Evolutionary conservation across 2,888 invertebrate genomes (phyloP), one percentile per base, ranked within the genome.

Genomic region (Cephus spinipes): DNA sequence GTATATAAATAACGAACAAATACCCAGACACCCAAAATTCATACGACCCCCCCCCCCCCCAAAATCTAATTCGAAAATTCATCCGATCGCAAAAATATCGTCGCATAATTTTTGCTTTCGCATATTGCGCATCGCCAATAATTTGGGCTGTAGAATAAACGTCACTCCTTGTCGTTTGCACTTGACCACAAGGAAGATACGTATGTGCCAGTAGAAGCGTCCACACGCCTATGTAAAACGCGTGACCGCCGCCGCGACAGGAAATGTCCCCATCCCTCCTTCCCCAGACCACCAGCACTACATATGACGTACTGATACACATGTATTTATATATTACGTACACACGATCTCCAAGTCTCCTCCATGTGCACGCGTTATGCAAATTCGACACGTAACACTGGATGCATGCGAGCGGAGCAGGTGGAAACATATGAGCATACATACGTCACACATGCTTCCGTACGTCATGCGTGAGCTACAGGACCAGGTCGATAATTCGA

Each of bases 341-440:
- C 36, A 15, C 40, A 15, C 40, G 15, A 40, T 40, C 15, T 6
- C 81, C 81, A 79, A 76, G 77, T 73, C 77, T 75, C 69, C 55
- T 68, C 68, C 31, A 32, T 77, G 33, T 35, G 68, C 74, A 74
- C 76, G 79, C 74, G 75, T 88, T 87, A 87, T 86, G 87, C 87
- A 89, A 88, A 85, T 87, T 40, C 83, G 83, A 83, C 84, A 85
- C 85, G 87, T 88, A 87, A 88, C 85, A 83, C 83, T 85, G 83
- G 84, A 84, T 85, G 83, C 84, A 81, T 81, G 81, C 82, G 74
- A 30, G 12, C 4, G 69, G 11, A 15, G 30, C 69, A 69, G 69
- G 69, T 69, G 69, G 69, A 30, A 40, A 40, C 40, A 69, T 11
- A 69, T 11, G 69, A 69, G 31, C 30, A 12, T 2, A 69, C 69